Evolutionary conservation across 2,888 invertebrate genomes (phyloP).

Genomic region (Aleiodes alternator): DNA sequence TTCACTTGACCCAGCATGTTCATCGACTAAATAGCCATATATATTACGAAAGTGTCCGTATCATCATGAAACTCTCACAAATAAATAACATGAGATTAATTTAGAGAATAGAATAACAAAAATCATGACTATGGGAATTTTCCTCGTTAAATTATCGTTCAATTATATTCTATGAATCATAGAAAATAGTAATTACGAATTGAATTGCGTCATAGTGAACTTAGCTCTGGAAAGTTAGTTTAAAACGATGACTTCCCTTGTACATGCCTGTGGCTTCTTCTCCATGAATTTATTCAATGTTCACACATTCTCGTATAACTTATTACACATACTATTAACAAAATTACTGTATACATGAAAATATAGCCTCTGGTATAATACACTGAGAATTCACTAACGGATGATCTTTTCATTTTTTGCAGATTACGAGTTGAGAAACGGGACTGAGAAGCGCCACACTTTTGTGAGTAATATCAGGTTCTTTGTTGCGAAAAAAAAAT

Average conservation of each 20-base stretch:
- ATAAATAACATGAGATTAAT: not conserved
- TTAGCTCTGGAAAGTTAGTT: too few species aligned
- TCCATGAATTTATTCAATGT: not conserved
- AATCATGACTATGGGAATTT: not conserved
- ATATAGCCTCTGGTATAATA: not conserved
- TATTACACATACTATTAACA: constrained; percentile 6
- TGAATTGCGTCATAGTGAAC: too few species aligned
- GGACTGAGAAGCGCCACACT: constrained; percentile 4
- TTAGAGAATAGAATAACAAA: not conserved
- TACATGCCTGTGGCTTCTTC: not conserved
- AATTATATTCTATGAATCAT: not conserved
- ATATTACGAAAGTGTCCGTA: not conserved
- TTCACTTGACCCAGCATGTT: not conserved
- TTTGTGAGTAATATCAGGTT: constrained; percentile 45
- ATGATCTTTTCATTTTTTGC: constrained; percentile 44
- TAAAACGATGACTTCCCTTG: not conserved
- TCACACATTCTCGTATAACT: constrained; percentile 42
- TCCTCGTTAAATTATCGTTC: not conserved
- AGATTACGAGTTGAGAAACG: constrained; percentile 50
- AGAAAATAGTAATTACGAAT: too few species aligned
- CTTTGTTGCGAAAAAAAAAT: not conserved
- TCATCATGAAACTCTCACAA: not conserved
- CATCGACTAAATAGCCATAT: not conserved
- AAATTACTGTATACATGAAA: constrained; percentile 32
- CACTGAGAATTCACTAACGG: constrained; percentile 40